Evolutionary conservation across 2,113 vertebrate species (phyloP).

Genomic region (Sakesphorus luctuosus): DNA sequence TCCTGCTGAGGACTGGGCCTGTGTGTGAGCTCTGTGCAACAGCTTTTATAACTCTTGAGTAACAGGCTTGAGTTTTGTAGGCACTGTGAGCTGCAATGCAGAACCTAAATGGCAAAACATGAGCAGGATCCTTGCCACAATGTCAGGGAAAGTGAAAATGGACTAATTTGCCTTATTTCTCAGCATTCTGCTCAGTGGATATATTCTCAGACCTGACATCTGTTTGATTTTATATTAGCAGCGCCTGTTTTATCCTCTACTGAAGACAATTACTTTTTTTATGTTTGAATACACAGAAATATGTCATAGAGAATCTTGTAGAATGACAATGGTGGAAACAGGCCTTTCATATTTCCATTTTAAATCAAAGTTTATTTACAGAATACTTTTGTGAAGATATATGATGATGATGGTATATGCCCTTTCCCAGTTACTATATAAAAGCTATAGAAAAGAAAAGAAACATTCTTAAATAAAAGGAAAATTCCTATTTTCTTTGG

Average conservation of each 20-base stretch:
- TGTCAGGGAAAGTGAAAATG: background rate
- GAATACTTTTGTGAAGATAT: background rate
- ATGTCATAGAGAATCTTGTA: background rate
- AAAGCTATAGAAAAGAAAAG: background rate
- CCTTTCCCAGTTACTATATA: background rate
- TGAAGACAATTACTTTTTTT: background rate
- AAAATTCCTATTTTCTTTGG: background rate
- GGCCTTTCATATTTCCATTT: background rate
- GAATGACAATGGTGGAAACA: background rate
- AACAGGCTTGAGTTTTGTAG: rapidly evolving
- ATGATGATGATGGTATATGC: background rate
- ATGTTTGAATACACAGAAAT: background rate
- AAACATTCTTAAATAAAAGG: background rate
- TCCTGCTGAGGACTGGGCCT: background rate
- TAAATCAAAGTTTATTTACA: background rate
- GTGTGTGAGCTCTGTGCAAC: background rate
- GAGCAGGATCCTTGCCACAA: background rate
- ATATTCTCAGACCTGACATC: background rate
- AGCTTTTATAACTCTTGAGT: background rate
- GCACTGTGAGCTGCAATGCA: background rate
- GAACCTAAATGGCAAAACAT: background rate
- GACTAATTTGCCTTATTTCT: background rate
- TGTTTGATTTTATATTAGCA: background rate
- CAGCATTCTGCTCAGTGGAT: background rate
- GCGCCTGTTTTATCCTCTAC: background rate